These are phyloP conservation scores for Alcis repandata DNA, from an alignment of 2,888 invertebrate genomes.

Conservation along the genomic window DNA sequence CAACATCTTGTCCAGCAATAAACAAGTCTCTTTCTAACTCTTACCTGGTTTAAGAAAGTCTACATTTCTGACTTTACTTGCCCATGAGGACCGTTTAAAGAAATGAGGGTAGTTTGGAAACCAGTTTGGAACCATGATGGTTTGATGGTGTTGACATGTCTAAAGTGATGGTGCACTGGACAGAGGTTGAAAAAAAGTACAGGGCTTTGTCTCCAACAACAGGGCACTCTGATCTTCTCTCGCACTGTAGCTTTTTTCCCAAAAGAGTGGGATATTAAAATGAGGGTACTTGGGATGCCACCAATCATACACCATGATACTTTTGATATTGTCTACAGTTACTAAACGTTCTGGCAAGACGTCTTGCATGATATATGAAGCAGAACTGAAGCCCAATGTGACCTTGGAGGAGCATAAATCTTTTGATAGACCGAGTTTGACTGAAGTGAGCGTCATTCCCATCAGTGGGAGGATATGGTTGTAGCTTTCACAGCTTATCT, in stretches of 20 bases:
- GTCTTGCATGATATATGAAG: conserved; percentile 62
- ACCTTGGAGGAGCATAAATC: conserved; percentile 82
- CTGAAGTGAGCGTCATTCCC: conserved; percentile 86
- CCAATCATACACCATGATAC: conserved; percentile 67
- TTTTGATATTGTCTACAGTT: conserved; percentile 68
- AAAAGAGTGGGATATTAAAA: too few relatives aligned
- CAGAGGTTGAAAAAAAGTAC: too few relatives aligned
- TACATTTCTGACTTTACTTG: conserved; percentile 11
- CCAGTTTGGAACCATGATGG: too few relatives aligned
- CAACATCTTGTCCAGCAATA: conserved; percentile 27
- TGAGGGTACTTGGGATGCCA: conserved; percentile 66
- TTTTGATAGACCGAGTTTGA: conserved; percentile 84
- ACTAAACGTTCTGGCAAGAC: conserved; percentile 69
- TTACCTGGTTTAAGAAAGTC: too few relatives aligned
- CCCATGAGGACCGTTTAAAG: conserved; percentile 59
- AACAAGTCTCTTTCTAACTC: conserved; percentile 69
- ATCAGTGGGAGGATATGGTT: conserved; percentile 86
- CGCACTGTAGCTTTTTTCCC: too few relatives aligned
- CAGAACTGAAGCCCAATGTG: conserved; percentile 81
- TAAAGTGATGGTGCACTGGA: too few relatives aligned
- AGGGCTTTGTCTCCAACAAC: too few relatives aligned
- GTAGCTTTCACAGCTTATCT: conserved; percentile 86
- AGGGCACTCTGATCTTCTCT: too few relatives aligned
- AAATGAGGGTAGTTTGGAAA: conserved; percentile 65
- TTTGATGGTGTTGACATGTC: too few relatives aligned